Evolutionary conservation across 37 sponge, comb jelly and placozoan species (phyloP), one percentile per base, ranked within the genome.

Genomic region (Ephydatia muelleri): DNA sequence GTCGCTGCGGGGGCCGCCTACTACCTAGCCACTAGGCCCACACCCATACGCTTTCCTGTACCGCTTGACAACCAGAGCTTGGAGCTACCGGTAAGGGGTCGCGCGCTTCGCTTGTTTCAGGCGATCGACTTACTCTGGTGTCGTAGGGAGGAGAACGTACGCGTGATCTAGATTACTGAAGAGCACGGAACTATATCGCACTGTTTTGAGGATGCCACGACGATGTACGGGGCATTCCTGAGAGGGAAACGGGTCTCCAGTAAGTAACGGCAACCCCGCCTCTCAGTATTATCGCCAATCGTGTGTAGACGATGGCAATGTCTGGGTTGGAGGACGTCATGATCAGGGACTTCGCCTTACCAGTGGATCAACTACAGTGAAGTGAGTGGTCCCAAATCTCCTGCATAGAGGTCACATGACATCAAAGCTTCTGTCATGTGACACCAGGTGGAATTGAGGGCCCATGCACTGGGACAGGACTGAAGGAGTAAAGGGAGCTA

Each of bases 391-490:
- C 31, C n/a, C 13, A 2, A 22, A 80, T 6, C 48, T 76, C 77
- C 6, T 27, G 39, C 48, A 37, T 37, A 14, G 77, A 30, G 70
- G 29, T 69, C 70, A 40, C 77, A 27, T n/a, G 47, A 76, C 26
- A 36, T 11, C 11, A n/a, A n/a, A n/a, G n/a, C n/a, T n/a, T n/a
- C n/a, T n/a, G n/a, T n/a, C n/a, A n/a, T n/a, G n/a, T n/a, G n/a
- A n/a, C n/a, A n/a, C n/a, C 77, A 92, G 86, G 86, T 94, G 31
- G 88, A 89, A 69, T 86, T 91, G 40, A 80, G 93, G 35, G 91
- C 88, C 32, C 29, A 76, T 36, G 67, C 78, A 16, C 89, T 98
- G 78, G 99, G 99, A 11, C 92, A 1, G 99, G 97, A 26, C 91
- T 98, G 49, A 49, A 76, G 38, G 36, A 90, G 25, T 92, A 0